phyloP scores from a whole-genome alignment of 2,888 invertebrate genomes.

The Thera britannica region DNA sequence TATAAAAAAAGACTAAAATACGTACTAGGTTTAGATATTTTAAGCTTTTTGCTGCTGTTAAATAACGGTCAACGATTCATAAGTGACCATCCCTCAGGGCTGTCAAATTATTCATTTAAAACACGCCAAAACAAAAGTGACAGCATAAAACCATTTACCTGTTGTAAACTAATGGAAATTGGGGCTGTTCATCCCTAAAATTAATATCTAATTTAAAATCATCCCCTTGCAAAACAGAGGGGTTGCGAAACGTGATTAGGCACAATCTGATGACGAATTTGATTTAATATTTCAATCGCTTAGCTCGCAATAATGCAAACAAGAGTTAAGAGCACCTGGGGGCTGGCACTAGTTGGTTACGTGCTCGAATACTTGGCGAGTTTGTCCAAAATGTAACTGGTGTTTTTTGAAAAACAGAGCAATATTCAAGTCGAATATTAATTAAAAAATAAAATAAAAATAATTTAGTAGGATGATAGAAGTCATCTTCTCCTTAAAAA shows the following conservation, averaged over 20 bases:
- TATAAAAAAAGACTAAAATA: too few relatives aligned
- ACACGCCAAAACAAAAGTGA: constrained; percentile 39
- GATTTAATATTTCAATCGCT: constrained; percentile 64
- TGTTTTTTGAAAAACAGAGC: too few relatives aligned
- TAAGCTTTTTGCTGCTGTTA: too few relatives aligned
- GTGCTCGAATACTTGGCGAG: too few relatives aligned
- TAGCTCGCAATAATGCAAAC: constrained; percentile 39
- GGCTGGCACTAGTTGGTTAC: constrained; percentile 3
- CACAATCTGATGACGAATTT: constrained; percentile 61
- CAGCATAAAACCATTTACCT: constrained; percentile 44
- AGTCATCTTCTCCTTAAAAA: too few relatives aligned
- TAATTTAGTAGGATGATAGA: too few relatives aligned
- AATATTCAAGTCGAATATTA: too few relatives aligned
- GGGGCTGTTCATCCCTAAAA: constrained; percentile 70
- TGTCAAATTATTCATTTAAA: constrained; percentile 16
- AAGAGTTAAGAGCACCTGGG: constrained; percentile 28
- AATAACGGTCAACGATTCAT: not conserved
- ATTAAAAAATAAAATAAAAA: too few relatives aligned
- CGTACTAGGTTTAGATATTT: too few relatives aligned
- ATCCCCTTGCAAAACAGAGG: constrained; percentile 50
- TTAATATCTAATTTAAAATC: constrained; percentile 78
- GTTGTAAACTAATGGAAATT: constrained; percentile 45
- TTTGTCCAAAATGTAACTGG: not conserved
- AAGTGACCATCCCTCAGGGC: not conserved
- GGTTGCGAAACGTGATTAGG: constrained; percentile 54